These are phyloP conservation scores for Pyrochroa serraticornis DNA, from an alignment of 2,888 invertebrate species.

Conservation along the genomic window DNA sequence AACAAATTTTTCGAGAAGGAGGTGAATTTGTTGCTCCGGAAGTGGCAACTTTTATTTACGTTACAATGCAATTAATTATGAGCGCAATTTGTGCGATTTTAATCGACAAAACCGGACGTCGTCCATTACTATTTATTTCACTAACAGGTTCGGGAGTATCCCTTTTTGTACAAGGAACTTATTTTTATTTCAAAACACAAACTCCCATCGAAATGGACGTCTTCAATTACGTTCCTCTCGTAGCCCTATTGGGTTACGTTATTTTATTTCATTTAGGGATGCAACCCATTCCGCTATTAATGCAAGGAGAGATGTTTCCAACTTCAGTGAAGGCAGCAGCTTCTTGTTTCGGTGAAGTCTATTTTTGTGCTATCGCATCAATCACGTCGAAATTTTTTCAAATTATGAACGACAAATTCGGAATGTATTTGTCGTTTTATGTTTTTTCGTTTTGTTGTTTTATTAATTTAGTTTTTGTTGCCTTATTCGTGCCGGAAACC, in stretches of 20 bases:
- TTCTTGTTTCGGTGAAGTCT: slow-evolving; percentile 62
- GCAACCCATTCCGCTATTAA: slow-evolving; percentile 41
- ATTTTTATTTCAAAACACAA: slow-evolving; percentile 57
- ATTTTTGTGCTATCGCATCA: slow-evolving; percentile 59
- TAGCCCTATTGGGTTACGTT: slow-evolving; percentile 59
- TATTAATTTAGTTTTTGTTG: slow-evolving; percentile 66
- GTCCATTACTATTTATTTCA: slow-evolving; percentile 61
- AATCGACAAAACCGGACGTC: slow-evolving; percentile 64
- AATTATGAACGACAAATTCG: slow-evolving; percentile 62
- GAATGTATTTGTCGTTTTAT: slow-evolving; percentile 70
- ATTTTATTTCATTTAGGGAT: slow-evolving; percentile 11
- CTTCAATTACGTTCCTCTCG: slow-evolving; percentile 57
- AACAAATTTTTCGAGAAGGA: slow-evolving; percentile 58
- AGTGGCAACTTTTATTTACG: slow-evolving; percentile 45
- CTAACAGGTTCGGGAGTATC: slow-evolving; percentile 57
- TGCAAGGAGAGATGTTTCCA: slow-evolving; percentile 17
- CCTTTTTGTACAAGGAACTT: slow-evolving; percentile 55
- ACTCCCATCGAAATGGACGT: slow-evolving; percentile 49
- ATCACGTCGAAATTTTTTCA: slow-evolving; percentile 60
- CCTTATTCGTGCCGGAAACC: slow-evolving; percentile 69
- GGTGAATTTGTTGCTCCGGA: slow-evolving; percentile 46
- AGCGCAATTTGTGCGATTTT: slow-evolving; percentile 62
- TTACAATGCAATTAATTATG: slow-evolving; percentile 2
- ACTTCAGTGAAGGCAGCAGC: slow-evolving; percentile 63
- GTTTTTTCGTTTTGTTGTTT: slow-evolving; percentile 67